phyloP scores from a whole-genome alignment of 2,888 invertebrate genomes.

The Amphipoea lucens region DNA sequence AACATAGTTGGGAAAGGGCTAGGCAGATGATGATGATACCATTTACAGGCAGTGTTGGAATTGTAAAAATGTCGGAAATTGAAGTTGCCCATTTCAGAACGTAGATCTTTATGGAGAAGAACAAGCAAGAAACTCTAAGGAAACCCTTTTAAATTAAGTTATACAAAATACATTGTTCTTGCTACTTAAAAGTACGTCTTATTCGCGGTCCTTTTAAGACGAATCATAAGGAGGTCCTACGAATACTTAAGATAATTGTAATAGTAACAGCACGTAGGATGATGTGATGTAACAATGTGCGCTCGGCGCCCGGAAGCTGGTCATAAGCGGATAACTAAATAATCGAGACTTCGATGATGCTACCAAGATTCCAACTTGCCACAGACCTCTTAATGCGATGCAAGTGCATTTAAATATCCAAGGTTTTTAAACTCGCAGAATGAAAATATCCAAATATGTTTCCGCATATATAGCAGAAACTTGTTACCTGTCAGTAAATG shows the following conservation, averaged over 20 bases:
- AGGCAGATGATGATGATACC: too few relatives aligned
- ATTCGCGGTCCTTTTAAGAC: background rate
- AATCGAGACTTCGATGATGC: conserved; percentile 78
- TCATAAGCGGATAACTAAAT: conserved; percentile 81
- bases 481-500: background rate
- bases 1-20: too few relatives aligned
- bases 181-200: background rate
- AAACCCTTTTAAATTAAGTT: too few relatives aligned
- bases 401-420: background rate
- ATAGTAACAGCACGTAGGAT: conserved; percentile 55
- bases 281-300: conserved; percentile 61
- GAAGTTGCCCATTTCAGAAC: too few relatives aligned
- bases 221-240: conserved; percentile 34
- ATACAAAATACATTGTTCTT: too few relatives aligned
- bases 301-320: conserved; percentile 74
- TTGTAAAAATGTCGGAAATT: too few relatives aligned
- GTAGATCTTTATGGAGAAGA: too few relatives aligned
- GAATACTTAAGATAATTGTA: conserved; percentile 45
- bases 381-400: conserved; percentile 59
- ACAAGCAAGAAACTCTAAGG: too few relatives aligned
- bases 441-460: background rate
- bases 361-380: conserved; percentile 67
- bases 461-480: background rate
- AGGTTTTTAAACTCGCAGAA: background rate
- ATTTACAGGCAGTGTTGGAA: too few relatives aligned